Conservation (phyloP, 2,797 vertebrate genomes). For the Holocentrus rufus region DNA sequence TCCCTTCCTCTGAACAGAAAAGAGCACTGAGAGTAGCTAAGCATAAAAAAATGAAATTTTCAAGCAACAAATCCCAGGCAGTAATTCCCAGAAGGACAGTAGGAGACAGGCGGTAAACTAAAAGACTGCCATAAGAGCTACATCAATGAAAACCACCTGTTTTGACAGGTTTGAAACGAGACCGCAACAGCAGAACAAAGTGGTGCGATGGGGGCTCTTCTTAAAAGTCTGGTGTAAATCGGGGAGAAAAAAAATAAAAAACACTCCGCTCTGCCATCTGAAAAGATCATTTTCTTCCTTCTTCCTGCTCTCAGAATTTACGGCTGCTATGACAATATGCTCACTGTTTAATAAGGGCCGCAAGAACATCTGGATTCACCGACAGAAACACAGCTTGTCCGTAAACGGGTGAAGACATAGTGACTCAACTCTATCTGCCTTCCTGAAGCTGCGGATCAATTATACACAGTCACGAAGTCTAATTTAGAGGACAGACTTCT, state of each 20-base stretch:
- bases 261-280: conserved; percentile 62
- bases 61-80: conserved; percentile 38
- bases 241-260: conserved; percentile 55
- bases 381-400: conserved; percentile 33
- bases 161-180: conserved; percentile 69
- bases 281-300: conserved; percentile 65
- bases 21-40: neutral
- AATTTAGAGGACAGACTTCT: conserved; percentile 31
- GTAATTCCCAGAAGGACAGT: conserved; percentile 53
- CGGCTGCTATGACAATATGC: conserved; percentile 63
- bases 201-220: conserved; percentile 40
- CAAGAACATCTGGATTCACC: conserved; percentile 74
- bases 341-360: conserved; percentile 59
- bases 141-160: conserved; percentile 76
- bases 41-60: conserved; percentile 35
- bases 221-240: conserved; percentile 62
- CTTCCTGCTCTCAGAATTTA: conserved; percentile 60
- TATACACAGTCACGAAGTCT: conserved; percentile 29
- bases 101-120: conserved; percentile 54
- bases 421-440: conserved; percentile 14
- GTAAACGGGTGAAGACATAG: conserved; percentile 23
- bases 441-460: conserved; percentile 19
- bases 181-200: conserved; percentile 68
- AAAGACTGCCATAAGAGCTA: conserved; percentile 59
- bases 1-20: neutral